phyloP scores from a whole-genome alignment of 2,888 invertebrate species.

The Eupithecia subumbrata region DNA sequence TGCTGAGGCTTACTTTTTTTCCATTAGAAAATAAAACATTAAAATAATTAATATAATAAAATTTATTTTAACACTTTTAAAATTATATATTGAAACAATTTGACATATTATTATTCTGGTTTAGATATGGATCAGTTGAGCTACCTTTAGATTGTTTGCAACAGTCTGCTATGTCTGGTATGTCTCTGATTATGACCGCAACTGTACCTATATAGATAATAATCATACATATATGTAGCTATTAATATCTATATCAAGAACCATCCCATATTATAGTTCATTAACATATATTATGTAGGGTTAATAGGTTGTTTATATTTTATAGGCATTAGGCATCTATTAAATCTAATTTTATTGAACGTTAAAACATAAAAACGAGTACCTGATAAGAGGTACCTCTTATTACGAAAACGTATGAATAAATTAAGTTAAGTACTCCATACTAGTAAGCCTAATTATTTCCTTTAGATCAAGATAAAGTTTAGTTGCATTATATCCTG shows the following conservation, averaged over 20 bases:
- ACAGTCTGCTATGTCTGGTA: too few relatives aligned
- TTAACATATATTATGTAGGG: not conserved
- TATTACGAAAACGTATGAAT: constrained; percentile 5
- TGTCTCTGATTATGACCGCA: too few relatives aligned
- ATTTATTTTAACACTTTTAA: too few relatives aligned
- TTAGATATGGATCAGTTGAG: too few relatives aligned
- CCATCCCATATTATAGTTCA: not conserved
- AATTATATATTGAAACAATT: too few relatives aligned
- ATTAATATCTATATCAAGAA: constrained; percentile 1
- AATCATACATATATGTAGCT: not conserved
- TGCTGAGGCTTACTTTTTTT: too few relatives aligned
- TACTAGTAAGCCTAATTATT: not conserved
- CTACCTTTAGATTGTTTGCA: too few relatives aligned
- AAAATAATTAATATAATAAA: too few relatives aligned
- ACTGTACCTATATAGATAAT: not conserved
- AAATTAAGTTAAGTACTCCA: not conserved
- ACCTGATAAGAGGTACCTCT: not conserved
- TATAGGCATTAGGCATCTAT: not conserved
- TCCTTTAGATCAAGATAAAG: not conserved
- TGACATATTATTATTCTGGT: too few relatives aligned
- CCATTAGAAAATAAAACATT: too few relatives aligned
- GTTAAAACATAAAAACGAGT: not conserved
- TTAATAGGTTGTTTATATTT: not conserved
- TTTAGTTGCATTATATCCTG: not conserved
- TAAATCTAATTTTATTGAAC: not conserved